These are phyloP conservation scores for Hydractinia echinata DNA, from an alignment of 30 jellyfish, hydroid and myxozoan genomes.

Conservation along the genomic window DNA sequence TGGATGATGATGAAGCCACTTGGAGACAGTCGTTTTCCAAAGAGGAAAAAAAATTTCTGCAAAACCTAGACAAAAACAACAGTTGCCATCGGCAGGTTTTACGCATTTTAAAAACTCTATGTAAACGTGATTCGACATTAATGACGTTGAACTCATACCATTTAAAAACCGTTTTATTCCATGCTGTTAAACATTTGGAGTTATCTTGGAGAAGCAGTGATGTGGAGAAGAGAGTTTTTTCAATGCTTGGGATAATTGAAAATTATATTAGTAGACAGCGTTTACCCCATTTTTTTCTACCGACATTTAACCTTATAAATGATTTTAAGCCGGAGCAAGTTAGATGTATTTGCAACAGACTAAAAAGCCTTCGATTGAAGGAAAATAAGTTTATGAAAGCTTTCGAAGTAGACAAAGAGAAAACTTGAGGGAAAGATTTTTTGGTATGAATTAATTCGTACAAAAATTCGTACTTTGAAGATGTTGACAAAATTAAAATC, in stretches of 20 bases:
- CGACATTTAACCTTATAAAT: neutral
- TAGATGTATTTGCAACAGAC: neutral
- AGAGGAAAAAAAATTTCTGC: conserved; percentile 15
- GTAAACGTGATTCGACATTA: conserved; percentile 3
- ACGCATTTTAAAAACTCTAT: conserved; percentile 13
- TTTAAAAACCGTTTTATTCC: conserved; percentile 4
- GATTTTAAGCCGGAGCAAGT: neutral
- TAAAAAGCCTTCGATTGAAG: neutral
- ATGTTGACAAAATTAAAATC: too few species aligned
- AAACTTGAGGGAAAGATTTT: too few species aligned
- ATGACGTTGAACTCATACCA: neutral
- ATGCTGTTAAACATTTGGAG: neutral
- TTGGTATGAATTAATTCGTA: too few species aligned
- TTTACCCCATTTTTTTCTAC: conserved; percentile 10
- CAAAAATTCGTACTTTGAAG: too few species aligned
- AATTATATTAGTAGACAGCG: neutral
- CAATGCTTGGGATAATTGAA: conserved; percentile 9
- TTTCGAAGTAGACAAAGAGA: neutral
- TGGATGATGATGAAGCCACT: neutral
- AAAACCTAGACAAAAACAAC: neutral
- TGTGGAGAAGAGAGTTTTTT: neutral
- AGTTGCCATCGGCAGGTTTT: conserved; percentile 2
- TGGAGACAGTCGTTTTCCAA: conserved; percentile 18
- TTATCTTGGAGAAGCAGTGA: neutral
- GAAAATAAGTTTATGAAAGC: conserved; percentile 10